These are phyloP conservation scores for Luperina nickerlii DNA, from an alignment of 2,888 invertebrate genomes.

Conservation along the genomic window DNA sequence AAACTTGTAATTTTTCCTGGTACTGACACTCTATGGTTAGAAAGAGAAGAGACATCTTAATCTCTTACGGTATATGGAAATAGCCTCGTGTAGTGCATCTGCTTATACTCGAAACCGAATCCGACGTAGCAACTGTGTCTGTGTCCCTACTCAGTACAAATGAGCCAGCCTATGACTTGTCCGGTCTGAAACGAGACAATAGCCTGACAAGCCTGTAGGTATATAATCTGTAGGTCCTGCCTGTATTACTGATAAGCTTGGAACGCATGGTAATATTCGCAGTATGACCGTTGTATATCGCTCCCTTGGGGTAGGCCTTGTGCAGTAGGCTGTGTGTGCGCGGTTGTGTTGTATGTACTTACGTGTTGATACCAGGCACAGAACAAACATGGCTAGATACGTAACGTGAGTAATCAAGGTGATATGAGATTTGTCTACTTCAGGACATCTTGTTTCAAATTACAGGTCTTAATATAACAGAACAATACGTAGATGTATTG, in stretches of 20 bases:
- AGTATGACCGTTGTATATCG: slow-evolving; percentile 38
- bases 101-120: not conserved
- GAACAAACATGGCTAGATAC: slow-evolving; percentile 9
- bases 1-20: not conserved
- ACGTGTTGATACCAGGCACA: slow-evolving; percentile 6
- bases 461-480: not conserved
- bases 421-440: not conserved
- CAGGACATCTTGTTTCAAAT: not conserved
- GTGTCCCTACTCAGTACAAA: not conserved
- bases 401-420: not conserved
- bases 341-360: slow-evolving; percentile 7
- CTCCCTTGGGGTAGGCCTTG: slow-evolving; percentile 44
- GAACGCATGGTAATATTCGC: slow-evolving; percentile 30
- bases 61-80: not conserved
- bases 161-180: not conserved
- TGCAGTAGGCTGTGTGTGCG: slow-evolving; percentile 14
- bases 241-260: slow-evolving; percentile 30
- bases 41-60: not conserved
- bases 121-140: not conserved
- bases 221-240: slow-evolving; percentile 8
- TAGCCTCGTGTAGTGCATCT: not conserved
- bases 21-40: not conserved
- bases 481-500: not conserved
- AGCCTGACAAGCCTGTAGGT: not conserved
- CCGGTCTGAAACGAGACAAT: slow-evolving; percentile 16